Base-by-base conservation (phyloP, 2,113 vertebrate species). In the Mungos mungo region DNA sequence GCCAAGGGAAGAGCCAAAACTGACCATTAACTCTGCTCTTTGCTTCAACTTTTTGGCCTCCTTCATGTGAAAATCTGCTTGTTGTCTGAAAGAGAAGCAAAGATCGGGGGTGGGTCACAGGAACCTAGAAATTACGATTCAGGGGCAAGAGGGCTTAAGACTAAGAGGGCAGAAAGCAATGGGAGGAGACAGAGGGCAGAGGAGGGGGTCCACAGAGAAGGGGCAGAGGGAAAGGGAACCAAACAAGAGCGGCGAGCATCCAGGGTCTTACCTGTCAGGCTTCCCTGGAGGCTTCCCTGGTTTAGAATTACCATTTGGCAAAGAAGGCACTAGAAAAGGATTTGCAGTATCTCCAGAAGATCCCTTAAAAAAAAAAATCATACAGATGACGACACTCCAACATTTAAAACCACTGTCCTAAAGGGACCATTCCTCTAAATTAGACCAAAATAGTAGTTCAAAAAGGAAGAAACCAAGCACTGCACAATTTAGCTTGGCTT, bases 11-110 rank as follows among this genome's bases (percentile, higher is more conserved):
- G n/a, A 41, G 63, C n/a, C 35, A 79, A 79, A 72, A 97, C 98
- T 98, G 97, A 99, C 99, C 99, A 99, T 99, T 81, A 99, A 98
- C 85, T 99, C 99, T n/a, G 99, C 99, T 98, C 99, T 99, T 98
- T 99, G 99, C 99, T 99, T 99, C 97, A 99, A 98, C 97, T 95
- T 99, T 97, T 99, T 99, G 93, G 99, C 99, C 98, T 99, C 99
- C 97, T 99, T 99, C 71, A 99, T 98, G 96, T 99, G 99, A 97
- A 99, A 98, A 94, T 99, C 99, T 29, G 99, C 98, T 96, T 98
- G 97, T 54, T 98, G 98, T 97, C 99, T 99, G 97, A 95, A 97
- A 97, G 85, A 69, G 74, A 63, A 79, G 83, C 84, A 33, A 85
- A 77, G 89, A 50, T 5, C 45, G 88, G 47, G 16, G 7, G 27